phyloP scores from a whole-genome alignment of 2,797 vertebrate species.

The Mormyrus proboscirostris region DNA sequence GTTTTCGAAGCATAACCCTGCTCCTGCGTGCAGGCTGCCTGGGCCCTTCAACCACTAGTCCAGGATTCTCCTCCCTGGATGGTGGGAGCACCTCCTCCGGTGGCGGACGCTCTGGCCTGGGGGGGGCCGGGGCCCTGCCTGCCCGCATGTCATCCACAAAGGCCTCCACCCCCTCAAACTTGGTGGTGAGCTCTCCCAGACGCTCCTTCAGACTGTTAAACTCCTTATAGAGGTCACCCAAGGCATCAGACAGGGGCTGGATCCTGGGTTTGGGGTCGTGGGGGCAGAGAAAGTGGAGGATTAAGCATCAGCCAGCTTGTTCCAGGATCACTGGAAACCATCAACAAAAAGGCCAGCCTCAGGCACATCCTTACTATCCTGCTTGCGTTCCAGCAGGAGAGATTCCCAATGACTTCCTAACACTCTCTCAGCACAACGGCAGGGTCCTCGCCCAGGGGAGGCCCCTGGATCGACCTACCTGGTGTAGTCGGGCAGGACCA shows the following conservation, averaged over 20 bases:
- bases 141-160: conserved; percentile 62
- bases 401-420: background rate
- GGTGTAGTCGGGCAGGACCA: conserved; percentile 75
- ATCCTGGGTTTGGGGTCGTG: conserved; percentile 54
- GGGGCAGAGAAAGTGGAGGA: background rate
- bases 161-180: conserved; percentile 63
- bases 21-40: conserved; percentile 39
- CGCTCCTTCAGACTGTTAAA: conserved; percentile 71
- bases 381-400: background rate
- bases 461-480: conserved; percentile 51
- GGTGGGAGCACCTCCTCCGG: background rate
- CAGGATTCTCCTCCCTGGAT: background rate
- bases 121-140: conserved; percentile 32
- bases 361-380: background rate
- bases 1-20: conserved; percentile 49
- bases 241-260: conserved; percentile 66
- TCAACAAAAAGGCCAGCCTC: background rate
- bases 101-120: conserved; percentile 24
- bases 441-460: background rate
- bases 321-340: background rate
- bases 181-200: conserved; percentile 60
- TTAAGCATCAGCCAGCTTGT: background rate
- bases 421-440: background rate
- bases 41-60: background rate
- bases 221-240: conserved; percentile 72